Percentiles rank a stretch among this genome's conserved stretches.
Conservation (phyloP, 92 coral and sea anemone species). For the Galaxea fascicularis region DNA sequence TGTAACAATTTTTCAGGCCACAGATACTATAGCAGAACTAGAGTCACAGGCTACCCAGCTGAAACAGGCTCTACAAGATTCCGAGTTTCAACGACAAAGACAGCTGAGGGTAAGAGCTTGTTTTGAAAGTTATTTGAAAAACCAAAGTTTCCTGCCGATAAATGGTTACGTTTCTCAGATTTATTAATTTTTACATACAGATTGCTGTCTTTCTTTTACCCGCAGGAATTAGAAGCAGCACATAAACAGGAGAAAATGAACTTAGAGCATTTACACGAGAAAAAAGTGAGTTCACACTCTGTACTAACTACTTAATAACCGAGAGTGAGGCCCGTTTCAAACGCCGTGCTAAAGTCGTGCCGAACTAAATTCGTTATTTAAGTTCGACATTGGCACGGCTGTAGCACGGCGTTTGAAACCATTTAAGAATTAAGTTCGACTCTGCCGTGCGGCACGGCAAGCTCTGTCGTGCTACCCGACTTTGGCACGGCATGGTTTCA, state of each 20-base stretch:
- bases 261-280: constrained; percentile 84
- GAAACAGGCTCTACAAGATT: constrained; percentile 84
- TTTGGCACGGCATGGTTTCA: too few species aligned
- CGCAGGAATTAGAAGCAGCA: constrained; percentile 79
- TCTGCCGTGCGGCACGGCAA: too few species aligned
- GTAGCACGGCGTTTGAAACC: too few species aligned
- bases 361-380: too few species aligned
- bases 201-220: neutral
- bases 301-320: neutral
- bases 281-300: constrained; percentile 69
- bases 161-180: too few species aligned
- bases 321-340: too few species aligned
- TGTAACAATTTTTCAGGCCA: constrained; percentile 51
- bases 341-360: too few species aligned
- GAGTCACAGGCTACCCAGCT: constrained; percentile 81
- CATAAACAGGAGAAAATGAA: constrained; percentile 81
- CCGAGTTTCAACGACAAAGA: constrained; percentile 89
- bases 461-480: too few species aligned
- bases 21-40: constrained; percentile 80
- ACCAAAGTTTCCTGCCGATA: neutral
- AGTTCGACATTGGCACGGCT: too few species aligned
- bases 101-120: constrained; percentile 74
- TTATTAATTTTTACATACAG: neutral
- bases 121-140: neutral
- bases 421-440: too few species aligned